A percentile compares a stretch with the other conserved stretches of the same genome.
These are phyloP conservation scores for Actinemys pallida DNA, from an alignment of 2,113 vertebrate species.

Conservation along the genomic window DNA sequence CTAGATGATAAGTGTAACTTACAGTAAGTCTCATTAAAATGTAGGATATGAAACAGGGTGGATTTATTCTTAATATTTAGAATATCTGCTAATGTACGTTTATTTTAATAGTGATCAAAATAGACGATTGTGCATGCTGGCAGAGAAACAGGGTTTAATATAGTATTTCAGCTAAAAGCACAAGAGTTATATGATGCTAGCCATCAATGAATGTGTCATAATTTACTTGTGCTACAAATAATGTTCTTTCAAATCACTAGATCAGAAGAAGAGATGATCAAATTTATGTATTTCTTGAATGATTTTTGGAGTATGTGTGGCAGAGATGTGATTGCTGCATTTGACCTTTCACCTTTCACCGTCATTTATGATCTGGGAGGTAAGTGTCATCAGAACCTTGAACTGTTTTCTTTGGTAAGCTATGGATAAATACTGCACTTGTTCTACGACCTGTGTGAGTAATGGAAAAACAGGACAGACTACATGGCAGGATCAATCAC, in stretches of 20 bases:
- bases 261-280: constrained; percentile 87
- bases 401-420: neutral
- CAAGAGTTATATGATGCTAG: neutral
- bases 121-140: neutral
- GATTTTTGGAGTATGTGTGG: constrained; percentile 90
- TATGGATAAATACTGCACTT: neutral
- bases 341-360: constrained; percentile 87
- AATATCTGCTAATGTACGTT: no score
- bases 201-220: neutral
- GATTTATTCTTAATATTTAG: no score
- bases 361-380: constrained; percentile 90
- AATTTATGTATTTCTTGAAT: constrained; percentile 89
- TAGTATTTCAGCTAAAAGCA: neutral
- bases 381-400: constrained; percentile 52
- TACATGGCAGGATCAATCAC: neutral
- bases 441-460: neutral
- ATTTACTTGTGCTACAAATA: neutral
- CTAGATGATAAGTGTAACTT: no score
- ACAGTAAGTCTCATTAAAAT: no score
- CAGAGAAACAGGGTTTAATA: neutral
- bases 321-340: constrained; percentile 83
- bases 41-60: no score
- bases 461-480: neutral
- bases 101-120: no score
- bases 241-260: constrained; percentile 59